Evolutionary conservation across 2,888 invertebrate species (phyloP), one percentile per base, ranked within the genome.

Genomic region (Molorchus minor): DNA sequence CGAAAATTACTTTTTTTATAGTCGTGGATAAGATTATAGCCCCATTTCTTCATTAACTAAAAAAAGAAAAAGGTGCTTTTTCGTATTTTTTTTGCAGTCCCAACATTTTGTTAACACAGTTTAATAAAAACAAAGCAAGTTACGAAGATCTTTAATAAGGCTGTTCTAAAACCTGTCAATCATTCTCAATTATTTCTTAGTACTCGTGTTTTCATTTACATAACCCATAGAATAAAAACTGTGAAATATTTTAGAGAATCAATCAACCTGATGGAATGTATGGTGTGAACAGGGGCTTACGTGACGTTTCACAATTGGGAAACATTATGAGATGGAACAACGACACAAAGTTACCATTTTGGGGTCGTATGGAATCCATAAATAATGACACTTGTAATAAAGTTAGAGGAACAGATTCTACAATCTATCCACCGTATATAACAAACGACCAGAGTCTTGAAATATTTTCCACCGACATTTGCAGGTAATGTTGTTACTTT

Each of bases 381-480:
- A 70, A 70, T 53, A 70, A 67, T 29, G 64, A 65, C 0, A 67
- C 62, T 0, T 87, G 87, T 67, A 83, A 84, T 0, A 71, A 70
- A 65, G 76, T 87, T 30, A 81, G 80, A 57, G 87, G 87, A 0
- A 82, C 84, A 0, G 87, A 87, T 70, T 76, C 83, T 0, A 77
- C 86, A 0, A 83, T 90, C 30, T 91, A 85, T 77, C 83, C 87
- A 0, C 92, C 92, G 0, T 86, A 87, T 62, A 64, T 83, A 2
- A 76, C 83, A 20, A 80, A 81, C 0, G 79, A 83, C 4, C 79
- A 80, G 0, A 78, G 80, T 19, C 65, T 86, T 17, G 80, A 82
- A 72, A 84, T 86, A 7, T 84, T 86, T 41, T 85, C 85, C 61
- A 82, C 86, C 0, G 91, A 91, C 71, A 84, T 92, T 64, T 92